Percentiles rank a stretch among this genome's conserved stretches.
These are phyloP conservation scores for Saxicola maurus DNA, from an alignment of 2,797 vertebrate species.

Conservation along the genomic window DNA sequence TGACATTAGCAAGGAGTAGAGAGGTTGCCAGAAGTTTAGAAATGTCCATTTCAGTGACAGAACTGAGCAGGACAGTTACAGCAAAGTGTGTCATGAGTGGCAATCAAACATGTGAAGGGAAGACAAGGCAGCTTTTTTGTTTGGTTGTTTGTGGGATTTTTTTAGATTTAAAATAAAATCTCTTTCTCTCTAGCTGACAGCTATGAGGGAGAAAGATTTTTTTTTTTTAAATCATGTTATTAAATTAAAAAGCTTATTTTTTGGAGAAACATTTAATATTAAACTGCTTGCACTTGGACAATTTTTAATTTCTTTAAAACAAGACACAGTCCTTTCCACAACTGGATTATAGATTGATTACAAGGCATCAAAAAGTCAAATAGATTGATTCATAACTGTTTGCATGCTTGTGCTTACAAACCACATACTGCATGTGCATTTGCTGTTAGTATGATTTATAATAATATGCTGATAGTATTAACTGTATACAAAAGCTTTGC, in stretches of 20 bases:
- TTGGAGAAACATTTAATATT: background rate
- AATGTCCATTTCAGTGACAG: background rate
- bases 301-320: constrained; percentile 17
- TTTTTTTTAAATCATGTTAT: background rate
- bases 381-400: constrained; percentile 8
- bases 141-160: background rate
- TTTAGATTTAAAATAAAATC: background rate
- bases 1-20: background rate
- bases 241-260: constrained; percentile 26
- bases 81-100: background rate
- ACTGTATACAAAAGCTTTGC: background rate
- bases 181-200: background rate
- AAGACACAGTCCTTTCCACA: background rate
- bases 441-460: constrained; percentile 4
- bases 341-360: constrained; percentile 1
- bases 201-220: background rate
- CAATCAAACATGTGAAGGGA: background rate
- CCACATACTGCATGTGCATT: background rate
- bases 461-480: background rate
- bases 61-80: constrained; percentile 9
- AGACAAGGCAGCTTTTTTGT: background rate
- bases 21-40: background rate
- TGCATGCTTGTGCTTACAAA: background rate
- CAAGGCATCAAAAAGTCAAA: background rate
- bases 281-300: background rate